These are phyloP conservation scores for Mormoops blainvillei DNA, from an alignment of 2,113 vertebrate species.

Conservation along the genomic window DNA sequence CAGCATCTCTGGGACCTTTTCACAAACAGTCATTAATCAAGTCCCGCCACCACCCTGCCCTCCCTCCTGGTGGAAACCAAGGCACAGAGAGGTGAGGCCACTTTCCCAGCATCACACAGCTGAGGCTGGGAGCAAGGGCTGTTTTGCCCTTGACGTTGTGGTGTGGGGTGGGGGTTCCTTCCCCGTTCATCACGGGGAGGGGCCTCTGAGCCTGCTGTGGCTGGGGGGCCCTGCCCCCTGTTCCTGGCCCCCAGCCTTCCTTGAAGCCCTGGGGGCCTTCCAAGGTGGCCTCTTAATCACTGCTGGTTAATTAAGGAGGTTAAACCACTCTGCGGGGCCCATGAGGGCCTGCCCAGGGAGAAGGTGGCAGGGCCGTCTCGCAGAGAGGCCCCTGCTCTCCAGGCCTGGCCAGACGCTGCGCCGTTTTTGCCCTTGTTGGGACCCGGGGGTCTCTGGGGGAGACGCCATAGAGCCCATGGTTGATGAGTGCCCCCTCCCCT, in stretches of 20 bases:
- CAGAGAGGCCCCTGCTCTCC: background rate
- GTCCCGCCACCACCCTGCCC: slow-evolving; percentile 28
- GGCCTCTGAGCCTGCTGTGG: background rate
- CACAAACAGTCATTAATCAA: slow-evolving; percentile 72
- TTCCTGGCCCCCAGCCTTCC: slow-evolving; percentile 12
- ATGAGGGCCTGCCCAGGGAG: background rate
- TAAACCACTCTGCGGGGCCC: background rate
- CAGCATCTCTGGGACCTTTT: slow-evolving; percentile 61
- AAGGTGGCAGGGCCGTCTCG: background rate
- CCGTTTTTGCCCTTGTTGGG: background rate
- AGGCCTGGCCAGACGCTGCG: background rate
- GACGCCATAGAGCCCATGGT: background rate
- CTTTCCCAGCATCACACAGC: slow-evolving; percentile 33
- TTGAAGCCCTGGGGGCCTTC: slow-evolving; percentile 51
- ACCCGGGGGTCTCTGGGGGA: background rate
- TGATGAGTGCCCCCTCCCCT: slow-evolving; percentile 73
- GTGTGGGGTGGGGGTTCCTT: background rate
- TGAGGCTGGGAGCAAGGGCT: background rate
- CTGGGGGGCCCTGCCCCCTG: background rate
- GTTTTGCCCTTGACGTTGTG: background rate
- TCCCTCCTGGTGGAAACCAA: slow-evolving; percentile 40
- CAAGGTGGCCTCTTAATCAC: slow-evolving; percentile 70
- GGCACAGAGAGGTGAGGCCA: slow-evolving; percentile 48
- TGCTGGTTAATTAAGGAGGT: slow-evolving; percentile 68
- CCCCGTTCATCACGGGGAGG: background rate